Conservation (phyloP, 2,113 vertebrate genomes). For the Tenebrosternarchus preto region DNA sequence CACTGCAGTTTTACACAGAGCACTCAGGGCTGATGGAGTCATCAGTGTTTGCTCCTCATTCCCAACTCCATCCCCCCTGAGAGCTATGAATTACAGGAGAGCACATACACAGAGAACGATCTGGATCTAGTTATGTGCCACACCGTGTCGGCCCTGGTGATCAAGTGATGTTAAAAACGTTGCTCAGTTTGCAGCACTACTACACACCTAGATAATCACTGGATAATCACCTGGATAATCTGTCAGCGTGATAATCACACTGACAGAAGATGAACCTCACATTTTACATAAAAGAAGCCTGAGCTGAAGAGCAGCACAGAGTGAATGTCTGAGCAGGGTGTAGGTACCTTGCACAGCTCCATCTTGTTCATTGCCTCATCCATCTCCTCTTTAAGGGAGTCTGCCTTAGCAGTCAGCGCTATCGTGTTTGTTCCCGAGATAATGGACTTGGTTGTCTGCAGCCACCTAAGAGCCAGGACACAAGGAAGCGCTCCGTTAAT, state of each 20-base stretch:
- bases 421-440: conserved; percentile 96
- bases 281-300: neutral
- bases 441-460: conserved; percentile 95
- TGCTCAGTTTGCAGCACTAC: neutral
- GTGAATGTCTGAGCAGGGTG: neutral
- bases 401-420: conserved; percentile 94
- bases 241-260: neutral
- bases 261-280: neutral
- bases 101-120: no score
- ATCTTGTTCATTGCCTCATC: conserved; percentile 98
- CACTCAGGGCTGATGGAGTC: no score
- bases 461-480: conserved; percentile 76
- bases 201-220: neutral
- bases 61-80: no score
- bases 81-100: no score
- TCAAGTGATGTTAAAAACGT: no score
- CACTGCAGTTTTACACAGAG: no score
- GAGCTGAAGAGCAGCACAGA: neutral
- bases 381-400: conserved; percentile 95
- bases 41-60: no score
- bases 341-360: conserved; percentile 92
- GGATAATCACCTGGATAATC: no score
- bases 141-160: no score
- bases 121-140: no score
- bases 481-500: neutral